A percentile compares a stretch with the other conserved stretches of the same genome.
Evolutionary conservation across 2,888 invertebrate genomes (phyloP).

Genomic region (Philereme vetulata): DNA sequence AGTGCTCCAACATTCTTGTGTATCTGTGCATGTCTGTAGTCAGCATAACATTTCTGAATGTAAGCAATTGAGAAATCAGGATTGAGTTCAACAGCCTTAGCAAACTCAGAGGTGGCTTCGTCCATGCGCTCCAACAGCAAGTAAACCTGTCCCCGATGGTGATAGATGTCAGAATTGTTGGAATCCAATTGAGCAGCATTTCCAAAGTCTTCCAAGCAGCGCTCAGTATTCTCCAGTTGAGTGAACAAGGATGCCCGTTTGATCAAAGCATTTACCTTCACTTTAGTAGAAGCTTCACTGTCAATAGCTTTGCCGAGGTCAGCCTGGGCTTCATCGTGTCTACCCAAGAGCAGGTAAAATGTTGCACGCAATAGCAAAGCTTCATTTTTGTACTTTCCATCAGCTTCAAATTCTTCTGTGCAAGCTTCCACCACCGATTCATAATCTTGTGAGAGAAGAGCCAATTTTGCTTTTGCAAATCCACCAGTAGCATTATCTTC

Average conservation of each 20-base stretch:
- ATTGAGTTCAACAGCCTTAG: constrained; percentile 91
- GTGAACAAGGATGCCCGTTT: constrained; percentile 94
- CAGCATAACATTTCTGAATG: constrained; percentile 95
- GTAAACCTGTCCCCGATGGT: constrained; percentile 95
- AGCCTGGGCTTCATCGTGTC: constrained; percentile 87
- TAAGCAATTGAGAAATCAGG: constrained; percentile 93
- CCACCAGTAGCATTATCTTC: constrained; percentile 65
- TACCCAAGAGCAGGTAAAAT: constrained; percentile 91
- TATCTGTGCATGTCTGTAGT: constrained; percentile 88
- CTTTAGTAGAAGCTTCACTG: constrained; percentile 84
- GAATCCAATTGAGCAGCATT: constrained; percentile 90
- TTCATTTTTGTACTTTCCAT: constrained; percentile 86
- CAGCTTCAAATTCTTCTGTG: constrained; percentile 89
- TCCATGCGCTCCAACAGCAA: constrained; percentile 91
- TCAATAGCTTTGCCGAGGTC: constrained; percentile 89
- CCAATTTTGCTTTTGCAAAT: constrained; percentile 88
- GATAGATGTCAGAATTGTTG: constrained; percentile 94
- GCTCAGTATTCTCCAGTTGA: constrained; percentile 89
- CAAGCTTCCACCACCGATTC: constrained; percentile 91
- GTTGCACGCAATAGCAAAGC: constrained; percentile 93
- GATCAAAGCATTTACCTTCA: constrained; percentile 93
- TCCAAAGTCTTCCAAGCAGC: constrained; percentile 91
- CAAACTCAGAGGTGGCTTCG: constrained; percentile 92
- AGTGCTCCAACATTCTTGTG: constrained; percentile 85
- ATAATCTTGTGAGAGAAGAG: constrained; percentile 88